These are phyloP conservation scores for Zaprionus gabonicus DNA, from an alignment of 1,140 invertebrate genomes.

Conservation along the genomic window DNA sequence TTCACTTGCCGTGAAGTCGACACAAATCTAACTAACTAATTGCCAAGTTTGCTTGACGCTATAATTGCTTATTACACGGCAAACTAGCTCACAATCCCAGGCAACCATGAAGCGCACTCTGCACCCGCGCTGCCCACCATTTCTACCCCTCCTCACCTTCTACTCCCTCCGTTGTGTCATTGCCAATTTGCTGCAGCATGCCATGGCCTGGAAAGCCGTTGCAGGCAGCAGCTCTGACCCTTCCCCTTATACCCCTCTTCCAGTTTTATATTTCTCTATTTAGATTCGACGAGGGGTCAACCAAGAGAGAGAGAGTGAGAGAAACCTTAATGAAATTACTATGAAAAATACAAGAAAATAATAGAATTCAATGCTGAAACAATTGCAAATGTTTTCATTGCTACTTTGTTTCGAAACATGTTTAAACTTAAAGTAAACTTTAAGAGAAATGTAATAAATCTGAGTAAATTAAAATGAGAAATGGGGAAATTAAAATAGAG, in stretches of 20 bases:
- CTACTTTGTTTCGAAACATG: background rate
- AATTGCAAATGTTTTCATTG: no score
- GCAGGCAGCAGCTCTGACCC: conserved; percentile 16
- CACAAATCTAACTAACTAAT: conserved; percentile 66
- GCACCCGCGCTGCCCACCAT: background rate
- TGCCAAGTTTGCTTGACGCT: conserved; percentile 55
- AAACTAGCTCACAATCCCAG: conserved; percentile 69
- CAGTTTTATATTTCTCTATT: background rate
- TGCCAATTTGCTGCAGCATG: conserved; percentile 55
- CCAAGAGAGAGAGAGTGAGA: no score
- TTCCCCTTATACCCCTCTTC: background rate
- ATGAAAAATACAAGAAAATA: background rate
- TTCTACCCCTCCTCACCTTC: background rate
- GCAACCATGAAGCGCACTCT: conserved; percentile 14
- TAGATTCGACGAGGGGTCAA: background rate
- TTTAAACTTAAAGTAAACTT: background rate
- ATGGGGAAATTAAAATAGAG: background rate
- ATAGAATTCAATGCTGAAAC: background rate
- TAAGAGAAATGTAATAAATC: background rate
- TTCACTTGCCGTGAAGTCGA: conserved; percentile 28
- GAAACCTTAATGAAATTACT: background rate
- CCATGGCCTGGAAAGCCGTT: conserved; percentile 42
- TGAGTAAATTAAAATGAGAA: background rate
- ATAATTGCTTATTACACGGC: conserved; percentile 75
- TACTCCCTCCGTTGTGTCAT: conserved; percentile 34